Evolutionary conservation across 1,140 invertebrate genomes (phyloP).

Genomic region (Pseudomyrmex sp.): DNA sequence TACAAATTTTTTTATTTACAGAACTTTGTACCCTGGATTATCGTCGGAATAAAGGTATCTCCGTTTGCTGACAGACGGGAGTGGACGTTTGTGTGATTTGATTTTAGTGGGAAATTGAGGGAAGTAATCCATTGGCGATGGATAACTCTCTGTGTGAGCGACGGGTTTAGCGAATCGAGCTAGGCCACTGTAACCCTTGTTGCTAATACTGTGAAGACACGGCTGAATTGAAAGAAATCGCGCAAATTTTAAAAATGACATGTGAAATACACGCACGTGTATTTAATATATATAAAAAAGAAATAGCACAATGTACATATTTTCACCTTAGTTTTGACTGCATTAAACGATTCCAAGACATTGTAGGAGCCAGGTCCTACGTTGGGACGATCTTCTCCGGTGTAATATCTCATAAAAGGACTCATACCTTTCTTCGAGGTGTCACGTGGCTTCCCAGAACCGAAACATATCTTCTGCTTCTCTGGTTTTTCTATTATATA

Average conservation of each 20-base stretch:
- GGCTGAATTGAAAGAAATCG: conserved; percentile 66
- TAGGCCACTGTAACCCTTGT: conserved; percentile 78
- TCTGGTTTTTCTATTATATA: conserved; percentile 75
- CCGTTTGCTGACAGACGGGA: conserved; percentile 67
- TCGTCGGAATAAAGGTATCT: conserved; percentile 56
- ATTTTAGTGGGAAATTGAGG: conserved; percentile 46
- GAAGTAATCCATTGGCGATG: conserved; percentile 74
- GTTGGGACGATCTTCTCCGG: conserved; percentile 74
- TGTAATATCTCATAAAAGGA: conserved; percentile 76
- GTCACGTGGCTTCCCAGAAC: conserved; percentile 77
- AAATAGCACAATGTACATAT: conserved; percentile 27
- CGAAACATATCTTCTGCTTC: conserved; percentile 79
- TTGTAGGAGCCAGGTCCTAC: conserved; percentile 77
- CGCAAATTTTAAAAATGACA: neutral
- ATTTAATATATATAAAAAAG: conserved; percentile 1
- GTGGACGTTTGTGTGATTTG: conserved; percentile 70
- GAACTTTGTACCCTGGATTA: conserved; percentile 77
- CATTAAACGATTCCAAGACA: conserved; percentile 74
- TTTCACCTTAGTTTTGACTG: conserved; percentile 72
- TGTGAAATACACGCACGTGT: neutral
- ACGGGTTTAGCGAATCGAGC: conserved; percentile 63
- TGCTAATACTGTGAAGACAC: conserved; percentile 75
- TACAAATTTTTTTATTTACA: conserved; percentile 25
- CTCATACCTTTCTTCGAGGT: conserved; percentile 71
- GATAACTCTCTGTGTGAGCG: conserved; percentile 66